Base-by-base conservation (phyloP, 2,113 vertebrate genomes). In the Sylvia atricapilla region DNA sequence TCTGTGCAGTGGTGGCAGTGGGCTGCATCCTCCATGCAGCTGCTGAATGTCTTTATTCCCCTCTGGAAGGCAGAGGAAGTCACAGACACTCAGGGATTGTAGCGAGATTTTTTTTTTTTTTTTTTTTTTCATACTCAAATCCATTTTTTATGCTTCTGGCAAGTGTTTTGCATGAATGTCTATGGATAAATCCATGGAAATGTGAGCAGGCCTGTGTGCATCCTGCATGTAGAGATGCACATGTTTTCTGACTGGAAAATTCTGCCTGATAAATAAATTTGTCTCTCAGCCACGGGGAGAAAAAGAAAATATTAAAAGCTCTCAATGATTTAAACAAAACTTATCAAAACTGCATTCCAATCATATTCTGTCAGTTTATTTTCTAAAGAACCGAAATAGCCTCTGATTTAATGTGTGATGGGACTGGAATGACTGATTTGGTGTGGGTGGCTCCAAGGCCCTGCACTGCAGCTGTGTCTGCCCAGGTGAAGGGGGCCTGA, bases 11-110 rank as follows among this genome's bases (percentile, higher is more conserved):
- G 70, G 87, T 88, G 84, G 63, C 87, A 90, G 72, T 18, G 59
- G 79, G 95, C 81, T 94, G 81, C 91, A 91, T 52, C 75, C 87
- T 55, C 56, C 87, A 53, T 81, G 92, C 92, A 96, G 95, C 92
- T 96, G 94, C 90, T 84, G 90, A 11, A 13, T 47, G 52, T 67
- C 88, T 94, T 97, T 72, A 70, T 88, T 77, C 41, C 63, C 74
- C 50, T 94, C 84, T 91, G 72, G 43, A 93, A 94, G 91, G 73
- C 86, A 72, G 16, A 43, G 69, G 89, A 93, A 93, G 72, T 59
- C 44, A 10, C 58, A 85, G 84, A 39, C 72, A 25, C 50, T 77
- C 72, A 10, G 55, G 20, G 33, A 80, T 93, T 63, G 73, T 2
- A 74, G 93, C 0, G 19, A 31, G n/a, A 43, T 62, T 93, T 52